Evolutionary conservation across 2,888 invertebrate species (phyloP).

Genomic region (Lutraria lutraria): DNA sequence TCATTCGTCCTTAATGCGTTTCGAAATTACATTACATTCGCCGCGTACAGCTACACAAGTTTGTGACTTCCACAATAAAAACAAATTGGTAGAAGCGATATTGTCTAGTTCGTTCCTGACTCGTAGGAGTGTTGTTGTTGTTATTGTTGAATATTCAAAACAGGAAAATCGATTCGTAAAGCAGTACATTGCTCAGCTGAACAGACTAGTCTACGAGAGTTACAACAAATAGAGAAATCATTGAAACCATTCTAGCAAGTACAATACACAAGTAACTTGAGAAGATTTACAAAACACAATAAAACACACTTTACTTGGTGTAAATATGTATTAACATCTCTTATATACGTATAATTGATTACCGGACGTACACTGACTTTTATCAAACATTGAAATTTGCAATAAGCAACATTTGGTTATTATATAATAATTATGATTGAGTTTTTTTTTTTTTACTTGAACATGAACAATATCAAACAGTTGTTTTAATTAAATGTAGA

Average conservation of each 20-base stretch:
- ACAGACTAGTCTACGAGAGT: not conserved
- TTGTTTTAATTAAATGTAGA: too few species aligned
- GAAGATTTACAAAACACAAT: not conserved
- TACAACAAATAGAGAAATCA: not conserved
- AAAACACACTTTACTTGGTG: not conserved
- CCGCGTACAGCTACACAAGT: not conserved
- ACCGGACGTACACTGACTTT: too few species aligned
- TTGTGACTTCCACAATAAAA: slow-evolving; percentile 20
- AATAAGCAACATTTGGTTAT: too few species aligned
- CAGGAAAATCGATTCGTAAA: slow-evolving; percentile 14
- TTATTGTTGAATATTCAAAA: not conserved
- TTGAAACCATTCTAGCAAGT: not conserved
- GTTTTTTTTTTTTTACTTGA: too few species aligned
- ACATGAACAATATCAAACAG: too few species aligned
- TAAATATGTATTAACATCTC: too few species aligned
- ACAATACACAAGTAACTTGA: not conserved
- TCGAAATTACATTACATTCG: slow-evolving; percentile 23
- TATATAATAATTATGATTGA: too few species aligned
- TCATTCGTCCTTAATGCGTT: slow-evolving; percentile 12
- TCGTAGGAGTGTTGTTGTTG: slow-evolving; percentile 7
- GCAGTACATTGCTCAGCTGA: not conserved
- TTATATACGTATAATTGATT: too few species aligned
- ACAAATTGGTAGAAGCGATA: slow-evolving; percentile 12
- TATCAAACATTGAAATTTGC: too few species aligned
- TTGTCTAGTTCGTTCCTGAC: slow-evolving; percentile 2